Base-by-base conservation (phyloP, 2,797 vertebrate species). In the Tauraco hartlaubi region DNA sequence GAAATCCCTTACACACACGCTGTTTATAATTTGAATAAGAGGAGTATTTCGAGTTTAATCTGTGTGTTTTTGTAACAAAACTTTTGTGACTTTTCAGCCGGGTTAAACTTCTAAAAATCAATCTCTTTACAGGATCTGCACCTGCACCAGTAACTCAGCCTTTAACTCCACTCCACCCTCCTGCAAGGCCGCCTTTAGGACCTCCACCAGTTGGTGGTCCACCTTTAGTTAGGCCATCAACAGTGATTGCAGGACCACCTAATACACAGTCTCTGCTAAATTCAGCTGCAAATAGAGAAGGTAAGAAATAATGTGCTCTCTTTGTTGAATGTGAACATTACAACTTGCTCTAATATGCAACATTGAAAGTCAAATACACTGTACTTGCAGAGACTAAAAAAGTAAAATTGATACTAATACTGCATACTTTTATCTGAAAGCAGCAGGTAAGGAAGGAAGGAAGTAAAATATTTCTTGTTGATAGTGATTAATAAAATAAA, bases 91-190 rank as follows among this genome's bases (percentile, higher is more conserved):
- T 66, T 61, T 56, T 46, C 48, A 86, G 5, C 37, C 48, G 15
- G 4, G 28, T 75, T 90, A 22, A 94, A 80, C 29, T 41, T 31
- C 31, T 73, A 84, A 97, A 95, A 95, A 85, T 87, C 18, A 49
- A 55, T 98, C 46, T 97, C 64, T 97, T 78, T 59, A 21, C 94
- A 99, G 99, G 98, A 83, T 54, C 98, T 91, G 97, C 92, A 78
- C 98, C 98, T 59, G 97, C 97, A 62, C 98, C 98, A 35, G 92
- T 98, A 95, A 98, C 97, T 97, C 98, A 98, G 69, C 94, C 98
- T 97, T 84, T 97, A 88, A 94, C 98, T 84, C 97, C 98, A n/a
- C 94, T 97, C 58, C 99, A 98, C 88, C 98, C 98, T 51, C 98
- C 98, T 76, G 44, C 91, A 61, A 98, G 98, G 93, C 96, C 96